A percentile compares a stretch with the other conserved stretches of the same genome.
Evolutionary conservation across 2,113 vertebrate species (phyloP).

Genomic region (Ramphastos sulfuratus): DNA sequence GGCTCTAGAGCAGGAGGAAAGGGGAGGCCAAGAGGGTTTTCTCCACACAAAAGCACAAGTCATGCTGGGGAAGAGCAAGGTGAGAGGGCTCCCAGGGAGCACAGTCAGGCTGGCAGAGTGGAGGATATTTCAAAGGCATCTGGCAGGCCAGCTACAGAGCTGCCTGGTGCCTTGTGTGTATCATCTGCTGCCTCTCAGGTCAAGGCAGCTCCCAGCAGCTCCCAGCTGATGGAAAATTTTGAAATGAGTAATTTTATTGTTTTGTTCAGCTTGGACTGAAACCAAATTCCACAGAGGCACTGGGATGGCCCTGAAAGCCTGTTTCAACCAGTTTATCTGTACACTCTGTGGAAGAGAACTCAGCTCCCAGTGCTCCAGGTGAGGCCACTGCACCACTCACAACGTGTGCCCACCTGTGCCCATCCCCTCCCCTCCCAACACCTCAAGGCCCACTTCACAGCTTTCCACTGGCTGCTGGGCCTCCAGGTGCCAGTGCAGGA

Average conservation of each 20-base stretch:
- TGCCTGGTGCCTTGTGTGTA: accelerated
- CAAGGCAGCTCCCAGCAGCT: background rate
- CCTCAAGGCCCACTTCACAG: background rate
- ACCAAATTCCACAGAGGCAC: background rate
- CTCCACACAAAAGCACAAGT: background rate
- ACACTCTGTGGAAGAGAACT: background rate
- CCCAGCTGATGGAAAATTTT: constrained; percentile 19
- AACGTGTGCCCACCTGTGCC: background rate
- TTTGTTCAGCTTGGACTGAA: constrained; percentile 35
- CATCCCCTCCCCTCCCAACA: background rate
- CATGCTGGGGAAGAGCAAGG: background rate
- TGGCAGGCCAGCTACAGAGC: accelerated
- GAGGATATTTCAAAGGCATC: background rate
- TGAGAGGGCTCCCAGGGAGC: background rate
- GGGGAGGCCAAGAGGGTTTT: background rate
- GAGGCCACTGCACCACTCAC: background rate
- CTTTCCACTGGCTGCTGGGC: background rate
- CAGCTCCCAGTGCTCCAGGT: accelerated
- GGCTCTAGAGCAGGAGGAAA: background rate
- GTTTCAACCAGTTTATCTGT: background rate
- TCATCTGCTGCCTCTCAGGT: background rate
- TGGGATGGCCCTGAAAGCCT: background rate
- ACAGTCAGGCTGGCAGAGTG: accelerated
- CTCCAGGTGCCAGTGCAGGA: background rate
- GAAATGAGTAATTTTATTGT: background rate